These are phyloP conservation scores for Mamestra configurata DNA, from an alignment of 1,140 invertebrate species.

Conservation along the genomic window DNA sequence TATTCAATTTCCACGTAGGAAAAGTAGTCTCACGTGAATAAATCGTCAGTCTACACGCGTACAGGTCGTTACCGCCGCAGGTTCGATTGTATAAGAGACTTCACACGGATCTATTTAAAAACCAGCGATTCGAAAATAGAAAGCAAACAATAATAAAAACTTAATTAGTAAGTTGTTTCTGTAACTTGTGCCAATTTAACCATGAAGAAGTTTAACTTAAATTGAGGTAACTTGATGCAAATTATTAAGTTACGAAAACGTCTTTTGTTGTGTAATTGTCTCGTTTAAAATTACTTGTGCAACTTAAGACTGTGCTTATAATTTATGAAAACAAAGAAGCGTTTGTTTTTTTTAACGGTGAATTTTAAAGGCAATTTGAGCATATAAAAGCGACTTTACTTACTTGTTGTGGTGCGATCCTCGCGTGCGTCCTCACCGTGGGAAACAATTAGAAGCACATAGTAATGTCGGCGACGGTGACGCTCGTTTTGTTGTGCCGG, in stretches of 20 bases:
- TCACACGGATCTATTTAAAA: background rate
- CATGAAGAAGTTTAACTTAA: slow-evolving; percentile 24
- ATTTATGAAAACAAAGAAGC: slow-evolving; percentile 32
- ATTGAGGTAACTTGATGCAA: slow-evolving; percentile 11
- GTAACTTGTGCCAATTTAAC: slow-evolving; percentile 23
- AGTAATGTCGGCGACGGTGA: slow-evolving; percentile 65
- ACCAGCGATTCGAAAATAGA: background rate
- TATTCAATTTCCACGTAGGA: background rate
- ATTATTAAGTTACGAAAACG: slow-evolving; percentile 28
- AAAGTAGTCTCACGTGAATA: background rate
- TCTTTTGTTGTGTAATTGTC: background rate
- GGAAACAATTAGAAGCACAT: slow-evolving; percentile 67
- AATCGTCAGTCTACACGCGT: background rate
- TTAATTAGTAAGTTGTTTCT: slow-evolving; percentile 20
- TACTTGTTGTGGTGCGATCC: slow-evolving; percentile 62
- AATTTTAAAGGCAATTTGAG: background rate
- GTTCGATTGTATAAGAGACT: slow-evolving; percentile 6
- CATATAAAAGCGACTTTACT: slow-evolving; percentile 62
- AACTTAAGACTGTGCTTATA: background rate
- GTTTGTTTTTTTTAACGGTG: background rate
- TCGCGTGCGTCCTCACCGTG: slow-evolving; percentile 42
- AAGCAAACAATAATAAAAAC: slow-evolving; percentile 18
- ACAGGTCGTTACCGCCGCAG: background rate
- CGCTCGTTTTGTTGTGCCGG: slow-evolving; percentile 78
- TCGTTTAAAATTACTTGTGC: background rate